These are phyloP conservation scores for Chrysina gloriosa DNA, from an alignment of 2,888 invertebrate species.

Conservation along the genomic window DNA sequence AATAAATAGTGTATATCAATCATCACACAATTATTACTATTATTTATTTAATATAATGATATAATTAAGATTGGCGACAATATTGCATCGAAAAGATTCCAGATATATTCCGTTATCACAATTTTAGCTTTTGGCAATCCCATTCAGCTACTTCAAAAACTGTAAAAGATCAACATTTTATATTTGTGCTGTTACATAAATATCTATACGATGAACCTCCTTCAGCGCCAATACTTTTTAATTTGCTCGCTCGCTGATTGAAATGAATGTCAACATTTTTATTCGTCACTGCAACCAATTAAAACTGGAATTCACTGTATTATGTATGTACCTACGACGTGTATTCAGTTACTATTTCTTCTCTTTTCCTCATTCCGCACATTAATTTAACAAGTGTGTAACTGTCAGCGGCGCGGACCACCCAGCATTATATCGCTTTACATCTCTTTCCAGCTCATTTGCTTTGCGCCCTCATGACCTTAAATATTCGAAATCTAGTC, in stretches of 20 bases:
- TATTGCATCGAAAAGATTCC: too few relatives aligned
- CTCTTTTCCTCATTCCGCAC: constrained; percentile 24
- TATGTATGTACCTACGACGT: neutral
- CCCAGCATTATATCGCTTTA: constrained; percentile 11
- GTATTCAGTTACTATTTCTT: too few relatives aligned
- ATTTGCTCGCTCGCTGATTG: neutral
- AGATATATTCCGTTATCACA: too few relatives aligned
- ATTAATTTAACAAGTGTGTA: constrained; percentile 33
- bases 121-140: too few relatives aligned
- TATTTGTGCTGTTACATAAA: too few relatives aligned
- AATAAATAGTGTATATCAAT: too few relatives aligned
- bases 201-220: too few relatives aligned
- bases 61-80: too few relatives aligned
- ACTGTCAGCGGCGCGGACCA: constrained; percentile 23
- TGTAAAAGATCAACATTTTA: too few relatives aligned
- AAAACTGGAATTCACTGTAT: constrained; percentile 19
- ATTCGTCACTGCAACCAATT: constrained; percentile 18
- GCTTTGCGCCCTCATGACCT: constrained; percentile 11
- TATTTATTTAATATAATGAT: too few relatives aligned
- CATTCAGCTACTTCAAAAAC: too few relatives aligned
- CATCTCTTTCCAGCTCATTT: constrained; percentile 20
- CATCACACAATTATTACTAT: too few relatives aligned
- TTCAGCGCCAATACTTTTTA: constrained; percentile 5
- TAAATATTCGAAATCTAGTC: constrained; percentile 30
- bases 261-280: neutral